Evolutionary conservation across 2,113 vertebrate species (phyloP).

Genomic region (Variabilichromis moorii): DNA sequence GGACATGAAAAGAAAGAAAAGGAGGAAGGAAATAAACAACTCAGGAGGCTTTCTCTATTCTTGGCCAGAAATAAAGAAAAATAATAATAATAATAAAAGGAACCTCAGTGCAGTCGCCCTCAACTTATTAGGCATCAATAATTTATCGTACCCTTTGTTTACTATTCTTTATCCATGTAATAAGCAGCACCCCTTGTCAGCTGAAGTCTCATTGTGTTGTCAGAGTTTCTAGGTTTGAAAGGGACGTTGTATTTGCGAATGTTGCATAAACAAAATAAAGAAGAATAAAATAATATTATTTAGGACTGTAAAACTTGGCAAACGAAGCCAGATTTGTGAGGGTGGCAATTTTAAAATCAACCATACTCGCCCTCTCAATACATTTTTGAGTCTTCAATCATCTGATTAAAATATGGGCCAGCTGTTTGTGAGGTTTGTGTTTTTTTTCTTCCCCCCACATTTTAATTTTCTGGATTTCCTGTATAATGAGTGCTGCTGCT

Average conservation of each 20-base stretch:
- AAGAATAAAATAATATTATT: not conserved
- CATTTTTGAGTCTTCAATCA: not conserved
- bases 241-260: not conserved
- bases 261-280: not conserved
- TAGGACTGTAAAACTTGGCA: slow-evolving; percentile 7
- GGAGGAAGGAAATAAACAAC: slow-evolving; percentile 64
- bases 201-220: slow-evolving; percentile 15
- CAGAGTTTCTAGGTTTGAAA: slow-evolving; percentile 23
- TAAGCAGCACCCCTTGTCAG: slow-evolving; percentile 39
- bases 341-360: slow-evolving; percentile 6
- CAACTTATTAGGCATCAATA: slow-evolving; percentile 63
- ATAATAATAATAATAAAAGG: not conserved
- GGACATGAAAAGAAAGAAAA: slow-evolving; percentile 69
- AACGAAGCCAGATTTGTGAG: not conserved
- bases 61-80: slow-evolving; percentile 29
- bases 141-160: slow-evolving; percentile 52
- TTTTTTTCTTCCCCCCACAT: not conserved
- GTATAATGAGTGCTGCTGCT: slow-evolving; percentile 30
- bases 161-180: slow-evolving; percentile 53
- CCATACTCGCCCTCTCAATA: not conserved
- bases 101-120: slow-evolving; percentile 11
- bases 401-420: slow-evolving; percentile 22
- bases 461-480: slow-evolving; percentile 12
- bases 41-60: slow-evolving; percentile 54
- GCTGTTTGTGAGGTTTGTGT: slow-evolving; percentile 1